Conservation (phyloP, 1,140 invertebrate genomes). For the Andrena cerasifolii region DNA sequence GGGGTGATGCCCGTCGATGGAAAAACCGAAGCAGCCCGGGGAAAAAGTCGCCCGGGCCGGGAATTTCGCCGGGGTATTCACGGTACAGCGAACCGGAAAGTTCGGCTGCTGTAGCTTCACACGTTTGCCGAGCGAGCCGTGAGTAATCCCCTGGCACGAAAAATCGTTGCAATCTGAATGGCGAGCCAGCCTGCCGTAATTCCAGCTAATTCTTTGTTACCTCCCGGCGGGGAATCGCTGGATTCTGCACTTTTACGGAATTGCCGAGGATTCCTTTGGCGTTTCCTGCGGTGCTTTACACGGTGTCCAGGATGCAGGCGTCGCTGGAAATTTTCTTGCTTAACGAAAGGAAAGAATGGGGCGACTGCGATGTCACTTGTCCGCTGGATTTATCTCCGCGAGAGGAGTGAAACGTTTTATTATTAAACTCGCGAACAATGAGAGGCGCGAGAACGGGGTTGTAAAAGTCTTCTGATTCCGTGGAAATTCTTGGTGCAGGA, state of each 20-base stretch:
- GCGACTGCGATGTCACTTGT: no score
- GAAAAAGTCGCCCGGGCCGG: neutral
- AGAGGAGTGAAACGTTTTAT: no score
- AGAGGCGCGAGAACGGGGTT: no score
- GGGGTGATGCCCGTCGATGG: neutral
- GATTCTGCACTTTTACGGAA: neutral
- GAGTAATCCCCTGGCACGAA: conserved; percentile 28
- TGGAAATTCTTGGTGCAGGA: neutral
- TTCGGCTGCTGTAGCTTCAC: neutral
- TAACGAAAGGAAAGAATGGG: neutral
- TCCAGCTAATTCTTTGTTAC: conserved; percentile 7
- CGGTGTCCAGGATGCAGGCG: no score
- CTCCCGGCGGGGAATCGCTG: no score
- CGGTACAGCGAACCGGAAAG: conserved; percentile 28
- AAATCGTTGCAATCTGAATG: conserved; percentile 37
- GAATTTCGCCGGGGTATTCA: conserved; percentile 19
- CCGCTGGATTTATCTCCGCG: no score
- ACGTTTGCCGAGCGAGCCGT: neutral
- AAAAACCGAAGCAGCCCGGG: neutral
- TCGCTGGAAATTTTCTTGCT: no score
- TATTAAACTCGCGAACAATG: no score
- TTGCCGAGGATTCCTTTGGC: neutral
- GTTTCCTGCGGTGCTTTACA: no score
- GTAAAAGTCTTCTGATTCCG: no score
- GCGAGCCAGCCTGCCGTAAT: neutral